These are phyloP conservation scores for Microplitis mediator DNA, from an alignment of 1,140 invertebrate genomes.

Conservation along the genomic window DNA sequence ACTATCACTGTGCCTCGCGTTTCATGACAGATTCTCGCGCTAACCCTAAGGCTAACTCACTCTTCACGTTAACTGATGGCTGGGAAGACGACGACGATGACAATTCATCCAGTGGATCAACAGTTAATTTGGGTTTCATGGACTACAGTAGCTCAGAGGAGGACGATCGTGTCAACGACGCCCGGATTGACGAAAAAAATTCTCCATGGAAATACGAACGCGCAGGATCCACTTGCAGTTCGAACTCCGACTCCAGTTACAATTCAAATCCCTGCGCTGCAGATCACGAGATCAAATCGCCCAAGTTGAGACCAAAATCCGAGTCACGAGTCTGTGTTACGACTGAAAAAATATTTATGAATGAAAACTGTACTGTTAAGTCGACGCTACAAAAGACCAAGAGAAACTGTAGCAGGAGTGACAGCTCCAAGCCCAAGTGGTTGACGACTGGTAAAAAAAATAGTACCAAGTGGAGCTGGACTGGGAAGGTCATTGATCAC, in stretches of 20 bases:
- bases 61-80: conserved; percentile 37
- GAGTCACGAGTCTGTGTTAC: background rate
- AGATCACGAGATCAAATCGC: background rate
- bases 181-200: background rate
- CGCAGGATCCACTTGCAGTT: background rate
- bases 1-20: conserved; percentile 40
- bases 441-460: conserved; percentile 18
- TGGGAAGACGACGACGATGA: conserved; percentile 22
- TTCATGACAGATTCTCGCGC: conserved; percentile 41
- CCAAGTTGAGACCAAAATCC: background rate
- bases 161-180: background rate
- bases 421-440: conserved; percentile 14
- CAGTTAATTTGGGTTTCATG: background rate
- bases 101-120: conserved; percentile 22
- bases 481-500: conserved; percentile 32
- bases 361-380: background rate
- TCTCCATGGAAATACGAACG: conserved; percentile 31
- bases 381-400: conserved; percentile 8
- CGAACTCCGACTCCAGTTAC: background rate
- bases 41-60: conserved; percentile 35
- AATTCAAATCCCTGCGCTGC: background rate
- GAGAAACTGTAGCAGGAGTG: background rate
- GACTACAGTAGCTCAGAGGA: conserved; percentile 8
- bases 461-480: conserved; percentile 32
- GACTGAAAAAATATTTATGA: background rate